phyloP scores from a whole-genome alignment of 2,797 vertebrate species.

The Tenualosa ilisha region DNA sequence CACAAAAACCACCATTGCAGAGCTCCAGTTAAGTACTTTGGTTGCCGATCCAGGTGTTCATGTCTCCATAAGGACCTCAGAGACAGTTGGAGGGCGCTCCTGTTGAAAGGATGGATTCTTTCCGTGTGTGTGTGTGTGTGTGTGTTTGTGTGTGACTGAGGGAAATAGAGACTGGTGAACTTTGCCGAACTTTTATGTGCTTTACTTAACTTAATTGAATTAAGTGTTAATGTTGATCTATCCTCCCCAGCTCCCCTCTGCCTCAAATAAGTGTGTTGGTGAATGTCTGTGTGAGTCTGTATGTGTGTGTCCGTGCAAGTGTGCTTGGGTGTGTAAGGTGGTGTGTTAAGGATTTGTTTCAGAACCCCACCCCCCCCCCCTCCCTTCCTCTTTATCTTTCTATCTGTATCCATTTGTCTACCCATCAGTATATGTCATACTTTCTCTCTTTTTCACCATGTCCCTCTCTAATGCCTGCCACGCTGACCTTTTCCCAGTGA shows the following conservation, averaged over 20 bases:
- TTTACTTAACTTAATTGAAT: constrained; percentile 11
- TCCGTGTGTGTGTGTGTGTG: not conserved
- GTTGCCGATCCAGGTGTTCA: constrained; percentile 32
- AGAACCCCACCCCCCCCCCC: too few species aligned
- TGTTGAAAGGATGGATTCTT: not conserved
- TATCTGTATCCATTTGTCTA: too few species aligned
- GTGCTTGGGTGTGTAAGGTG: not conserved
- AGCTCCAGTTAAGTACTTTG: not conserved
- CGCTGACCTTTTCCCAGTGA: too few species aligned
- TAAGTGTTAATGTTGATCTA: constrained; percentile 13
- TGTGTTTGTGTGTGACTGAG: not conserved
- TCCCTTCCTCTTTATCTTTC: too few species aligned
- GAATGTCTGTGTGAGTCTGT: not conserved
- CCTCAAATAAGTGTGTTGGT: not conserved
- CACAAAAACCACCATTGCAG: not conserved
- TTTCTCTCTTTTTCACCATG: too few species aligned
- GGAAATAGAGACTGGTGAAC: not conserved
- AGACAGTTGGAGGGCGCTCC: not conserved
- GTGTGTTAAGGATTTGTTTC: too few species aligned
- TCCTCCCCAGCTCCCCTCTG: not conserved
- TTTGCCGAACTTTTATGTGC: constrained; percentile 15
- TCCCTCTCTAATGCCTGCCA: too few species aligned
- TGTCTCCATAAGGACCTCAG: constrained; percentile 25
- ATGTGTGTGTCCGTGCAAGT: not conserved
- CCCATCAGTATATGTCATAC: too few species aligned